phyloP scores from a whole-genome alignment of 2,888 invertebrate species.

The Drosophila cognata region DNA sequence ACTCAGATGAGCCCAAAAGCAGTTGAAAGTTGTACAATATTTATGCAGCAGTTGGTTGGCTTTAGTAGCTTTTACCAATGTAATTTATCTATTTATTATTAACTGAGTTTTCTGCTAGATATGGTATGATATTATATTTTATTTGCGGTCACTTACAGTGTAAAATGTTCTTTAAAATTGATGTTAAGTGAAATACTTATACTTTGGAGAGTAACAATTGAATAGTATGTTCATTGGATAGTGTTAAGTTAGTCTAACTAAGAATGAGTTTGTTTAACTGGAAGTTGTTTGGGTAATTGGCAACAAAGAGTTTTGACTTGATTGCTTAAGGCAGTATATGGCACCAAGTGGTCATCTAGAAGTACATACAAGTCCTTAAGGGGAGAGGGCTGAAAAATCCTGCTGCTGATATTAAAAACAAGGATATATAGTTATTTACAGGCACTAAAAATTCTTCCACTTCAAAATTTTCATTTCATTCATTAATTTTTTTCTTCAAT shows the following conservation, averaged over 20 bases:
- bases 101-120: not conserved
- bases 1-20: not conserved
- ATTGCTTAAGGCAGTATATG: not conserved
- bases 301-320: not conserved
- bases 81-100: not conserved
- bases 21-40: not conserved
- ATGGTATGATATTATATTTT: not conserved
- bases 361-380: not conserved
- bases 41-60: not conserved
- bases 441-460: not conserved
- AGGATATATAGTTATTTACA: not conserved
- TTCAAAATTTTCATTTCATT: not conserved
- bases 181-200: not conserved
- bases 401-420: not conserved
- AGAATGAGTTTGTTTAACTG: not conserved
- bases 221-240: not conserved
- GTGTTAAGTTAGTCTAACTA: not conserved
- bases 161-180: not conserved
- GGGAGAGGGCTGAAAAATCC: not conserved
- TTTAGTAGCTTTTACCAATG: not conserved
- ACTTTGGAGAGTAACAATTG: not conserved
- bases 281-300: not conserved
- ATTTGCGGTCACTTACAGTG: not conserved
- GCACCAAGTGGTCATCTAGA: not conserved
- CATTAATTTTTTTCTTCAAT: not conserved